Base-by-base conservation (phyloP, 2,888 invertebrate species). In the Caenorhabditis becei region DNA sequence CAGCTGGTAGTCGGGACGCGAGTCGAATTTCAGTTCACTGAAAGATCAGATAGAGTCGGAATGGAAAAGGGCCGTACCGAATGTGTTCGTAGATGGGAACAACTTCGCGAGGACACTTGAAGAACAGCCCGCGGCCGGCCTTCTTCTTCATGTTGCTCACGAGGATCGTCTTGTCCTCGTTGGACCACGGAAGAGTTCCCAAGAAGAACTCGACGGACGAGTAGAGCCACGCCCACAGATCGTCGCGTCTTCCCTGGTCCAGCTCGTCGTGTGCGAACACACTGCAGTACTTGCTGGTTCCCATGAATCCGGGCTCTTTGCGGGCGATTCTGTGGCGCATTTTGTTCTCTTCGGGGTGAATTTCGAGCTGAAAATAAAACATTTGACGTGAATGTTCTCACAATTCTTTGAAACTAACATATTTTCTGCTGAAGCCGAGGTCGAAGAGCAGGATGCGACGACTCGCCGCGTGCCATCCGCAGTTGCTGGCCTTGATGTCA, bases 201-300 rank as follows among this genome's bases (percentile, higher is more conserved):
- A 75, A 56, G 56, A 88, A 82, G 53, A 89, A 82, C 62, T 89
- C 89, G 65, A 86, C 85, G 26, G 82, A 51, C 83, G 87, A 86
- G 66, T 86, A 89, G 35, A 89, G 80, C 85, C 87, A 88, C 61
- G 85, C 81, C 88, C 88, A 89, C 49, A 88, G 75, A 74, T 89
- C 89, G 65, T 89, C 89, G 2, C 85, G 77, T 24, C 89, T 78
- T 44, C 88, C 83, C 74, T 89, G 89, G 26, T 89, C 89, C 62
- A 62, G 28, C 14, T 86, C 82, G 2, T 81, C 75, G 53, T 86
- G 87, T 23, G 67, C 84, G 58, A 54, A 58, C 7, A 70, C 20
- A 56, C 82, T 78, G 54, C 86, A 86, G 47, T 87, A 88, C 37
- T 85, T 86, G 56, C 78, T 74, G n/a, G 88, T 88, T 11, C 88